Evolutionary conservation across 2,888 invertebrate genomes (phyloP), one percentile per base, ranked within the genome.

Genomic region (Chironomus tentans): DNA sequence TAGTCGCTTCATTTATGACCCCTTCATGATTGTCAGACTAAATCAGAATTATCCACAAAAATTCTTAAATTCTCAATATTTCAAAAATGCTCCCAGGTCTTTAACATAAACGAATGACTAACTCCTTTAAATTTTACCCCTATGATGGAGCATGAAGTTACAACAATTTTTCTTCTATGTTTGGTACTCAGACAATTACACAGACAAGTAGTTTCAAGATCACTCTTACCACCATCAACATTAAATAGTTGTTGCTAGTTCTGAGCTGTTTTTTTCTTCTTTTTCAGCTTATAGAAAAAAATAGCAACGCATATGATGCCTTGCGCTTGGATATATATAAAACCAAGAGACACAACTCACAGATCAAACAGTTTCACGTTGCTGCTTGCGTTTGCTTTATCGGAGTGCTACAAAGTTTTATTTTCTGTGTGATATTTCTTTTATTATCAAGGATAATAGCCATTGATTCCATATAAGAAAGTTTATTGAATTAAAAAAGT

Each of bases 331-430:
- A 74, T 74, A 38, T 38, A n/a, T n/a, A 38, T 38, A 74, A 62
- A 74, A 74, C 24, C 24, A 22, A 24, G 65, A 74, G 68, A 65
- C 47, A 46, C 48, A 68, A 68, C 47, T 48, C 65, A 47, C 15
- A 74, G 74, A 74, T 74, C 74, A 74, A 74, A 74, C 68, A 74
- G 74, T 74, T 24, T 68, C 65, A 21, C 21, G 65, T 74, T 65
- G 74, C 68, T 74, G 48, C 46, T 47, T 28, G 21, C 48, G 68
- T 68, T 47, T 74, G 68, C 62, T 65, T 70, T 48, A 70, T 70
- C 70, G 15, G 3, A 22, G 56, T 70, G 70, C 47, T 48, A 21
- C 18, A 46, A 18, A 70, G 46, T 18, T 38, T 38, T 38, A 10
- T 38, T 38, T 38, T 28, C 28, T 28, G 1, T 38, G 38, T 38